phyloP scores from a whole-genome alignment of 2,888 invertebrate species.

The Lithosia quadra region DNA sequence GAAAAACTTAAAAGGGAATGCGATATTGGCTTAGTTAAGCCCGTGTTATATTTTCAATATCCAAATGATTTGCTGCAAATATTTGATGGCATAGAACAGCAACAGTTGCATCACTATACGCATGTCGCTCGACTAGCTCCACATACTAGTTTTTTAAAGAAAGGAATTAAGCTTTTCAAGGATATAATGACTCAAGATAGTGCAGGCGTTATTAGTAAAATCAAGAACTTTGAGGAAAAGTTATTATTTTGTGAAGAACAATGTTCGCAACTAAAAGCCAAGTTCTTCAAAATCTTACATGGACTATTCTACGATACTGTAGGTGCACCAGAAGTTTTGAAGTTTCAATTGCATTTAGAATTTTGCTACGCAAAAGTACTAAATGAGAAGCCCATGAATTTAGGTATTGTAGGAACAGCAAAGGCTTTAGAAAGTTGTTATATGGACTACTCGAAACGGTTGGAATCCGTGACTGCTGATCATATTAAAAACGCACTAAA shows the following conservation, averaged over 20 bases:
- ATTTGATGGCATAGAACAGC: slow-evolving; percentile 88
- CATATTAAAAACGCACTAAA: slow-evolving; percentile 83
- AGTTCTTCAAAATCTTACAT: slow-evolving; percentile 85
- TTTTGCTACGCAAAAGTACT: slow-evolving; percentile 88
- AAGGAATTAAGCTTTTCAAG: slow-evolving; percentile 79
- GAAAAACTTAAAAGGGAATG: slow-evolving; percentile 82
- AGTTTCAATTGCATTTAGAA: slow-evolving; percentile 87
- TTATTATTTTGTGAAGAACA: slow-evolving; percentile 82
- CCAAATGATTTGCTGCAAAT: slow-evolving; percentile 85
- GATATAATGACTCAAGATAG: slow-evolving; percentile 69
- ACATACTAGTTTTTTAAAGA: slow-evolving; percentile 80
- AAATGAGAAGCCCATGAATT: slow-evolving; percentile 86
- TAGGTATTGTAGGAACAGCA: slow-evolving; percentile 86
- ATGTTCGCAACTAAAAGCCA: slow-evolving; percentile 80
- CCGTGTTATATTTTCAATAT: slow-evolving; percentile 86
- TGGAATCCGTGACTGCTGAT: slow-evolving; percentile 86
- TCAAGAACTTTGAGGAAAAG: slow-evolving; percentile 63
- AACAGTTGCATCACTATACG: slow-evolving; percentile 88
- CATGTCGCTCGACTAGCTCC: slow-evolving; percentile 87
- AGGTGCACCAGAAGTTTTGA: slow-evolving; percentile 85
- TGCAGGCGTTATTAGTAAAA: slow-evolving; percentile 57
- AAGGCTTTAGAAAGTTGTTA: slow-evolving; percentile 87
- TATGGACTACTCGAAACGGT: slow-evolving; percentile 77
- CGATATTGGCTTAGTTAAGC: slow-evolving; percentile 69
- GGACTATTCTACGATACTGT: slow-evolving; percentile 86